Evolutionary conservation across 53 echinoderm and acorn worm genomes (phyloP).

Genomic region (Paelopatides confundens): DNA sequence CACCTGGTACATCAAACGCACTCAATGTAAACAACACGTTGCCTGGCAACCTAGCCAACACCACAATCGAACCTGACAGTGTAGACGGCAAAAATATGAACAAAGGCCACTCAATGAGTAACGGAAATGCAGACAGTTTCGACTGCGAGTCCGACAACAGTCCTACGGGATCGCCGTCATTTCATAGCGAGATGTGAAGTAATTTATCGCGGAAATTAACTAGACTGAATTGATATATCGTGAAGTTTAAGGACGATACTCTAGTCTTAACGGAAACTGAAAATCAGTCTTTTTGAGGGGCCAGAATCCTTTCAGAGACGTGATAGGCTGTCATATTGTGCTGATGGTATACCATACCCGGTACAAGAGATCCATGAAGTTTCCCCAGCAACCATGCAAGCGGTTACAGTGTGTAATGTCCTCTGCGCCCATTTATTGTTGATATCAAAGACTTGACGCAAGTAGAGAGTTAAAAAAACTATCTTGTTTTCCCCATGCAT

Average conservation of each 20-base stretch:
- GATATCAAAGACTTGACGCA: too few relatives aligned
- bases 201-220: neutral
- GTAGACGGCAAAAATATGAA: constrained; percentile 11
- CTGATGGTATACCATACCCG: neutral
- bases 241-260: neutral
- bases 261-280: neutral
- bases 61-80: constrained; percentile 43
- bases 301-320: neutral
- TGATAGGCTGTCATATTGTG: neutral
- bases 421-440: too few relatives aligned
- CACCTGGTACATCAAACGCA: constrained; percentile 92
- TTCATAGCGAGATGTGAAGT: constrained; percentile 30
- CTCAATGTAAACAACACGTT: constrained; percentile 74
- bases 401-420: too few relatives aligned
- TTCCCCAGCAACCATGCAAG: neutral
- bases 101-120: constrained; percentile 19
- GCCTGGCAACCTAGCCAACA: constrained; percentile 71
- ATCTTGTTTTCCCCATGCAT: too few relatives aligned
- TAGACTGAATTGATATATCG: neutral
- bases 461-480: too few relatives aligned
- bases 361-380: neutral
- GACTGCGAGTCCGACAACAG: constrained; percentile 36
- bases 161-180: constrained; percentile 29
- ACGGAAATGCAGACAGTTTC: constrained; percentile 47
- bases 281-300: neutral